Percentiles rank a stretch among this genome's conserved stretches.
phyloP scores from a whole-genome alignment of 2,797 vertebrate genomes.

The Chelmon rostratus region DNA sequence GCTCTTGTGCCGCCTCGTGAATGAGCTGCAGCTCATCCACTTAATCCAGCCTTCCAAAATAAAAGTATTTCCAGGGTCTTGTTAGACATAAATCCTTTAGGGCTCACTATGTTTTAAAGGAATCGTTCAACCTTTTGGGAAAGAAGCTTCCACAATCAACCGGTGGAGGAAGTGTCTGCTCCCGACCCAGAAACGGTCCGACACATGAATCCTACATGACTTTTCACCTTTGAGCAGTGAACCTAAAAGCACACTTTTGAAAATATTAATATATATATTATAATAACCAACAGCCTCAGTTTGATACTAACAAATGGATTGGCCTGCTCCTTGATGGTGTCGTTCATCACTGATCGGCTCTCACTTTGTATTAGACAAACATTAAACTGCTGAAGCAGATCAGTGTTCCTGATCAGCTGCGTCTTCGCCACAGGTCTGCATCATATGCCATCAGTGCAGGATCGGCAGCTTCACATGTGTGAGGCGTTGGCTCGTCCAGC shows the following conservation, averaged over 20 bases:
- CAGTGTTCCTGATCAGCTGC: constrained; percentile 14
- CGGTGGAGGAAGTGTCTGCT: no score
- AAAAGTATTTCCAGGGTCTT: constrained; percentile 8
- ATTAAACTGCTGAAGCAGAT: background rate
- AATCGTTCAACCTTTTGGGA: background rate
- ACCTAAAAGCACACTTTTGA: no score
- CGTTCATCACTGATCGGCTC: background rate
- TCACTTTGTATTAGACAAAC: background rate
- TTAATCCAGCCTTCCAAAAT: constrained; percentile 10
- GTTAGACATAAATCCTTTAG: background rate
- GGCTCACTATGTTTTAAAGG: constrained; percentile 1
- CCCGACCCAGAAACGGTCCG: background rate
- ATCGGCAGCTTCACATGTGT: background rate
- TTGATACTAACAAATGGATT: no score
- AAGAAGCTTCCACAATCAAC: background rate
- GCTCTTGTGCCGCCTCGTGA: background rate
- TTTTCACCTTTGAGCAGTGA: no score
- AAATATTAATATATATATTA: background rate
- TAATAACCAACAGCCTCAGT: background rate
- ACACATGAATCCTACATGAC: background rate
- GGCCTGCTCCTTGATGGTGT: no score
- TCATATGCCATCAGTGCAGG: background rate
- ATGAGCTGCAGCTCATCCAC: constrained; percentile 10
- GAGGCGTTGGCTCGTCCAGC: background rate
- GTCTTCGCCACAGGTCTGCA: background rate